phyloP scores from a whole-genome alignment of 2,888 invertebrate genomes.

The Epinotia ramella region DNA sequence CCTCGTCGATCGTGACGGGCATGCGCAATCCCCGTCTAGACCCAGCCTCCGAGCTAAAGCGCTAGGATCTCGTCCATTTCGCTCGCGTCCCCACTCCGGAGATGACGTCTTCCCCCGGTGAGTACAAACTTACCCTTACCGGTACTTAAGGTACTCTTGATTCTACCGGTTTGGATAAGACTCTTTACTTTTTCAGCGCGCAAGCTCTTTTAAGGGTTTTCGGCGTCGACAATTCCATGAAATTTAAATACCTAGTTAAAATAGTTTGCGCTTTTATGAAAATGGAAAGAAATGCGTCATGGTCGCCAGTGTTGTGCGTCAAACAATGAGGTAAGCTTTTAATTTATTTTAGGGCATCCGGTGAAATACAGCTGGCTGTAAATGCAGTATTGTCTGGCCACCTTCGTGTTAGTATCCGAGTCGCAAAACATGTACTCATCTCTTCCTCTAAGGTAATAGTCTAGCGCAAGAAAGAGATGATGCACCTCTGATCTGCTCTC shows the following conservation, averaged over 20 bases:
- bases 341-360: background rate
- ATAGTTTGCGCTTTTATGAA: background rate
- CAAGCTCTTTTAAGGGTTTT: constrained; percentile 14
- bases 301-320: background rate
- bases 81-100: constrained; percentile 26
- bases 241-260: background rate
- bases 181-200: background rate
- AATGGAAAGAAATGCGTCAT: background rate
- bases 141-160: background rate
- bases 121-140: constrained; percentile 4
- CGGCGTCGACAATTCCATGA: background rate
- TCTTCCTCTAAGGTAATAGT: too few species aligned
- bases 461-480: too few species aligned
- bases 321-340: background rate
- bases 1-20: constrained; percentile 12
- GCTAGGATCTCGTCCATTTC: constrained; percentile 34
- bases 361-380: background rate
- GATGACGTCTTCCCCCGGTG: constrained; percentile 30
- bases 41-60: constrained; percentile 36
- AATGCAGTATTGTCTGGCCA: too few species aligned
- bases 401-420: too few species aligned
- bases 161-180: background rate
- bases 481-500: too few species aligned
- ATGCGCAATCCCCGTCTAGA: constrained; percentile 31
- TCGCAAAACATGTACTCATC: too few species aligned